phyloP scores from a whole-genome alignment of 2,797 vertebrate species.

The Xiphophorus birchmanni region DNA sequence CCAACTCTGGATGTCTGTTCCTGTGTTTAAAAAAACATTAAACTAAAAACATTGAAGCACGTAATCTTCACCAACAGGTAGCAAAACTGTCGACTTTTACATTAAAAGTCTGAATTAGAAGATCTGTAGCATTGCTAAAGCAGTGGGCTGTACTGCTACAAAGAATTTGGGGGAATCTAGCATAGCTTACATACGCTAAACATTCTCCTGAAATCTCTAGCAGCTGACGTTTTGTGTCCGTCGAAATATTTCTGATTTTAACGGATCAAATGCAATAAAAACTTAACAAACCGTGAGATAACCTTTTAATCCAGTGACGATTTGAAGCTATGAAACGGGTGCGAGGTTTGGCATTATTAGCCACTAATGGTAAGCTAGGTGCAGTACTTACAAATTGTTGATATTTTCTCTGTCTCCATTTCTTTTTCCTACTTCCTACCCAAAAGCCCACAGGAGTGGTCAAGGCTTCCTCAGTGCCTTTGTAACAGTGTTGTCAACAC shows the following conservation, averaged over 20 bases:
- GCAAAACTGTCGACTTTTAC: background rate
- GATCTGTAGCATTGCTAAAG: background rate
- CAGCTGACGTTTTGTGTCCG: background rate
- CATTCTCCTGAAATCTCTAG: background rate
- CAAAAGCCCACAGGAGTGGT: background rate
- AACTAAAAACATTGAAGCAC: background rate
- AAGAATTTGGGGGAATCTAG: background rate
- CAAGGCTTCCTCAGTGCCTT: background rate
- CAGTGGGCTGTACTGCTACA: background rate
- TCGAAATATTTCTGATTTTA: background rate
- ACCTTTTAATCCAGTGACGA: background rate
- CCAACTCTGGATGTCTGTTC: background rate
- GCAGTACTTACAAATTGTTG: background rate
- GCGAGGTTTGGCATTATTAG: background rate
- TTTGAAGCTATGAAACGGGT: background rate
- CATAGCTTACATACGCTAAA: background rate
- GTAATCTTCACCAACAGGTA: background rate
- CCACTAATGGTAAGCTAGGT: background rate
- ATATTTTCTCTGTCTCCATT: background rate
- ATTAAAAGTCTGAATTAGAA: background rate
- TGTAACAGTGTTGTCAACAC: background rate
- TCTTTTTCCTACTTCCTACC: background rate
- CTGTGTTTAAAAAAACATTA: background rate
- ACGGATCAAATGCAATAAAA: background rate
- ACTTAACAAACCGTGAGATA: background rate